A percentile compares a stretch with the other conserved stretches of the same genome.
Evolutionary conservation across 2,797 vertebrate species (phyloP).

Genomic region (Amblyopsis hoosieri): DNA sequence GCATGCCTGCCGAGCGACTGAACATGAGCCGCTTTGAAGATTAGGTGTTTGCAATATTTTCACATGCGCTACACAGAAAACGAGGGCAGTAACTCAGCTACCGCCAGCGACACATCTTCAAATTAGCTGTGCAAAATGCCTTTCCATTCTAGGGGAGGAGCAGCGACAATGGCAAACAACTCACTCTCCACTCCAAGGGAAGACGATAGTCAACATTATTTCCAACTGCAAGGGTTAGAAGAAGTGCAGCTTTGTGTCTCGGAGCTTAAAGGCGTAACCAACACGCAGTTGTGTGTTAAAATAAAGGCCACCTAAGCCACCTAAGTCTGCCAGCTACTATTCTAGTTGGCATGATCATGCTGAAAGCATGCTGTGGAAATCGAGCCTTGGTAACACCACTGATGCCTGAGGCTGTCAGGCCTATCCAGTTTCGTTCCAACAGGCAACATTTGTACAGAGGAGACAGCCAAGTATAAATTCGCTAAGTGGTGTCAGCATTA

Average conservation of each 20-base stretch:
- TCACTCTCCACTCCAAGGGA: conserved; percentile 48
- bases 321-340: conserved; percentile 50
- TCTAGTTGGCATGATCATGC: conserved; percentile 47
- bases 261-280: conserved; percentile 33
- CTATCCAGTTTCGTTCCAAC: conserved; percentile 51
- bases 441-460: conserved; percentile 42
- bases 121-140: conserved; percentile 58
- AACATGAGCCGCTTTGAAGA: conserved; percentile 73
- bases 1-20: conserved; percentile 60
- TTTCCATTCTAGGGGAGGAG: conserved; percentile 54
- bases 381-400: conserved; percentile 32
- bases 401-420: conserved; percentile 40
- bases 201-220: conserved; percentile 49
- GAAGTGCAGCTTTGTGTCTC: conserved; percentile 47
- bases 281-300: conserved; percentile 41
- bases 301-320: conserved; percentile 60
- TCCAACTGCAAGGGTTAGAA: conserved; percentile 43
- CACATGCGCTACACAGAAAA: conserved; percentile 53
- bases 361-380: conserved; percentile 46
- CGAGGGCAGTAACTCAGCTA: conserved; percentile 39
- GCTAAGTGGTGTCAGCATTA: conserved; percentile 18
- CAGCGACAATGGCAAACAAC: conserved; percentile 44
- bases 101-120: conserved; percentile 54
- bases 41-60: conserved; percentile 67
- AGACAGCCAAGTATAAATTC: conserved; percentile 25